Evolutionary conservation across 2,888 invertebrate species (phyloP), one percentile per base, ranked within the genome.

Genomic region (Diarsia mendica): DNA sequence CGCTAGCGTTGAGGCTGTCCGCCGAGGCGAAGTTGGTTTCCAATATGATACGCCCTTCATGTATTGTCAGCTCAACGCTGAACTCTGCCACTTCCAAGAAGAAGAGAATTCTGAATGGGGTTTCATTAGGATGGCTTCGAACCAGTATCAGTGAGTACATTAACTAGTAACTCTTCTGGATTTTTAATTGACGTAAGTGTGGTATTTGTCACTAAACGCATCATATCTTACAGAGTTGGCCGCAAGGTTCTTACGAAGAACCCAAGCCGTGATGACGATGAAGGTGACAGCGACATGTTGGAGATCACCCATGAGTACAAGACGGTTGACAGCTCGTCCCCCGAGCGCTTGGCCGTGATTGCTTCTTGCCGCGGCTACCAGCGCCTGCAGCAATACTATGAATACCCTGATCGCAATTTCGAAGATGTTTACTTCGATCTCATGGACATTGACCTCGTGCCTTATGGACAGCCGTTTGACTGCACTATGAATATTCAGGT

Each of bases 11-110:
- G 97, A 97, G 87, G 98, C 98, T 33, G 97, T 98, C 4, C 97
- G 97, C 67, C 97, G 97, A 44, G 98, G 98, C 1, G 97, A 98
- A 92, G 97, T 98, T 33, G 98, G 98, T 71, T 97, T 97, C 90
- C 96, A 97, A 77, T 98, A 97, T 89, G 98, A 98, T 90, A 97
- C 98, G 0, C 97, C 97, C 2, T 98, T 98, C 92, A 97, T 98
- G 83, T 98, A 98, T 91, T 97, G 98, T 66, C 98, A 98, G 93
- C 97, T 98, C 18, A 98, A 98, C 89, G 98, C 98, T 8, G 98
- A 98, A 91, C 94, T 97, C 61, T 97, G 98, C 80, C 97, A 98
- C 93, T 98, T 98, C 97, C 97, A 97, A 93, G 97, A 97, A 90
- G 97, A 98, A 91, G 97, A 97, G 65, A 96, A 97, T 88, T 97